Conservation (phyloP, 2,113 vertebrate species). For the Callionymus lyra region DNA sequence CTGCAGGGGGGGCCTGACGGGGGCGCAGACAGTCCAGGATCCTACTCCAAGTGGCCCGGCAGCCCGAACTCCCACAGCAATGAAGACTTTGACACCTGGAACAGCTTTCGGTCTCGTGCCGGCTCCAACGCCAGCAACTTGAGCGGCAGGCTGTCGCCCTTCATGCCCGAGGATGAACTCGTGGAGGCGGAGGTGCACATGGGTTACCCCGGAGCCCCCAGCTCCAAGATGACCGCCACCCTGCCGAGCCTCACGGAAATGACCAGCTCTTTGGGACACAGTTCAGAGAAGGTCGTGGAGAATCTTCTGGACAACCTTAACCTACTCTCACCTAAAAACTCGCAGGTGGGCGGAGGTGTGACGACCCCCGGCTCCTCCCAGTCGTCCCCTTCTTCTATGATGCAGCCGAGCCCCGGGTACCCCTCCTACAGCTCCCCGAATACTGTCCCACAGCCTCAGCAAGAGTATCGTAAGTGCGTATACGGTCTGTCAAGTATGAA, state of each 20-base stretch:
- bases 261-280: slow-evolving; percentile 70
- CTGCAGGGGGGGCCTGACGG: slow-evolving; percentile 86
- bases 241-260: slow-evolving; percentile 94
- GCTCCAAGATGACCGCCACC: slow-evolving; percentile 85
- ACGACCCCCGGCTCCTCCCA: slow-evolving; percentile 79
- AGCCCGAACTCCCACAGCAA: slow-evolving; percentile 97
- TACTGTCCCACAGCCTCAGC: slow-evolving; percentile 75
- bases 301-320: slow-evolving; percentile 96
- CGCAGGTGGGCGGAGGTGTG: slow-evolving; percentile 56
- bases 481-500: slow-evolving; percentile 82
- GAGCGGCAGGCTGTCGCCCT: slow-evolving; percentile 90
- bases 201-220: slow-evolving; percentile 80
- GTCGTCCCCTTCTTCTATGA: slow-evolving; percentile 83
- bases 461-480: slow-evolving; percentile 86
- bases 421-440: slow-evolving; percentile 79
- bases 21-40: slow-evolving; percentile 82
- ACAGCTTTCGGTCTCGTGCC: slow-evolving; percentile 85
- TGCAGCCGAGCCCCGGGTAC: slow-evolving; percentile 85
- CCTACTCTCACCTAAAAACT: slow-evolving; percentile 85
- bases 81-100: slow-evolving; percentile 93
- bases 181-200: slow-evolving; percentile 82
- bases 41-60: slow-evolving; percentile 92
- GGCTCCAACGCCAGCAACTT: slow-evolving; percentile 94
- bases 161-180: slow-evolving; percentile 90
- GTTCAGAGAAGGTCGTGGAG: slow-evolving; percentile 91